Conservation (phyloP, 2,888 invertebrate genomes). For the Miltochrista miniata region DNA sequence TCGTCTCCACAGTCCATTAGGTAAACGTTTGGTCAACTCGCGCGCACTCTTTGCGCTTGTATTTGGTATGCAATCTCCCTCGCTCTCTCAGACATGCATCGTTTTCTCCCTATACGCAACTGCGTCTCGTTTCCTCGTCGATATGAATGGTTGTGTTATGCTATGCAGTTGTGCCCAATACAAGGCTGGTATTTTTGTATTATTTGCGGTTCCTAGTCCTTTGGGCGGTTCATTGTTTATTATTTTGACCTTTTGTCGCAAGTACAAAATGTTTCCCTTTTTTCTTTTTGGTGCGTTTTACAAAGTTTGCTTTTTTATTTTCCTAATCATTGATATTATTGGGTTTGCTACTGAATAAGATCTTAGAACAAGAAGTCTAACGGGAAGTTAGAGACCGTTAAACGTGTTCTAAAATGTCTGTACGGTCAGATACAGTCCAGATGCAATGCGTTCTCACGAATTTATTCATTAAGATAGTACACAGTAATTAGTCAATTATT, state of each 20-base stretch:
- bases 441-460: slow-evolving; percentile 7
- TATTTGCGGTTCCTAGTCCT: slow-evolving; percentile 44
- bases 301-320: slow-evolving; percentile 7
- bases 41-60: slow-evolving; percentile 46
- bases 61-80: slow-evolving; percentile 79
- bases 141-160: slow-evolving; percentile 70
- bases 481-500: neutral
- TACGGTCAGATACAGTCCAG: slow-evolving; percentile 6
- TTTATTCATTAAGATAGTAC: slow-evolving; percentile 1
- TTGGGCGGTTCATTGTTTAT: slow-evolving; percentile 46
- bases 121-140: slow-evolving; percentile 66
- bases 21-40: slow-evolving; percentile 20
- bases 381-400: slow-evolving; percentile 51
- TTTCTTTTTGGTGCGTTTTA: slow-evolving; percentile 17
- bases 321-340: slow-evolving; percentile 14
- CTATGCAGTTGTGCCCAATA: slow-evolving; percentile 64
- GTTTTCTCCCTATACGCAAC: slow-evolving; percentile 59
- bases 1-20: too few species aligned
- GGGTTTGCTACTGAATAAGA: slow-evolving; percentile 29
- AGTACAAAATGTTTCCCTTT: slow-evolving; percentile 16
- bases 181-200: slow-evolving; percentile 47
- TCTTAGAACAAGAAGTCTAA: slow-evolving; percentile 42
- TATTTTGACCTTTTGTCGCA: slow-evolving; percentile 40
- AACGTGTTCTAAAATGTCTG: slow-evolving; percentile 8
- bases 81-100: slow-evolving; percentile 70